A percentile compares a stretch with the other conserved stretches of the same genome.
Evolutionary conservation across 2,888 invertebrate species (phyloP).

Genomic region (Acronicta psi): DNA sequence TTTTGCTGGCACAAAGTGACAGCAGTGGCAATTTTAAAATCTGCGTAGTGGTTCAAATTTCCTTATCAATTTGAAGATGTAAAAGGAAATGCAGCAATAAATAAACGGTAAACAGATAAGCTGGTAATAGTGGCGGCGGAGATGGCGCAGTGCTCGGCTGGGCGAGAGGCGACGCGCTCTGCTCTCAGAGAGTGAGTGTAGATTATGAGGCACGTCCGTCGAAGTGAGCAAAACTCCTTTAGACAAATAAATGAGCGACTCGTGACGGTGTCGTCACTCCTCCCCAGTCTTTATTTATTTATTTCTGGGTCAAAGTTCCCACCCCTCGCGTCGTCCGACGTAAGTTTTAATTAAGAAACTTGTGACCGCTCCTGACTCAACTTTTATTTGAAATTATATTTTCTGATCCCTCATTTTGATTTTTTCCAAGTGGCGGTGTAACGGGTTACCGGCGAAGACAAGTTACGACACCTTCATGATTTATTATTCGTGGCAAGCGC

Average conservation of each 20-base stretch:
- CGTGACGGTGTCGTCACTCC: slow-evolving; percentile 78
- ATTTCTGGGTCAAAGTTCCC: slow-evolving; percentile 87
- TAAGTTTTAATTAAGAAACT: slow-evolving; percentile 90
- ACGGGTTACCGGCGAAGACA: slow-evolving; percentile 81
- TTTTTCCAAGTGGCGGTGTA: slow-evolving; percentile 78
- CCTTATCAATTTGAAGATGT: slow-evolving; percentile 9
- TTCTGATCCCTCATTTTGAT: slow-evolving; percentile 83
- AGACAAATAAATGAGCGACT: slow-evolving; percentile 87
- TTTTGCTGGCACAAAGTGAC: neutral
- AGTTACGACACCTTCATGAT: slow-evolving; percentile 82
- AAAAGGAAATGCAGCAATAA: slow-evolving; percentile 61
- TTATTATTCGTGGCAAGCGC: slow-evolving; percentile 76
- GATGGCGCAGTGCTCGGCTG: slow-evolving; percentile 39
- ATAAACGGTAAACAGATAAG: slow-evolving; percentile 68
- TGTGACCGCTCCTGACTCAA: slow-evolving; percentile 85
- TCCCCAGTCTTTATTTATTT: slow-evolving; percentile 84
- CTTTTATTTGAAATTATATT: slow-evolving; percentile 89
- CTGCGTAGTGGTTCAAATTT: neutral
- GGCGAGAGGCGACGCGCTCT: slow-evolving; percentile 30
- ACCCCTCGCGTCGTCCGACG: slow-evolving; percentile 83
- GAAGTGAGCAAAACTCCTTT: slow-evolving; percentile 82
- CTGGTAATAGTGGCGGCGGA: slow-evolving; percentile 57
- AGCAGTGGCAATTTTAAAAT: neutral
- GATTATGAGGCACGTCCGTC: slow-evolving; percentile 81
- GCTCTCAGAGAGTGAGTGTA: slow-evolving; percentile 52